Evolutionary conservation across 2,797 vertebrate species (phyloP), one percentile per base, ranked within the genome.

Genomic region (Onychomys torridus): DNA sequence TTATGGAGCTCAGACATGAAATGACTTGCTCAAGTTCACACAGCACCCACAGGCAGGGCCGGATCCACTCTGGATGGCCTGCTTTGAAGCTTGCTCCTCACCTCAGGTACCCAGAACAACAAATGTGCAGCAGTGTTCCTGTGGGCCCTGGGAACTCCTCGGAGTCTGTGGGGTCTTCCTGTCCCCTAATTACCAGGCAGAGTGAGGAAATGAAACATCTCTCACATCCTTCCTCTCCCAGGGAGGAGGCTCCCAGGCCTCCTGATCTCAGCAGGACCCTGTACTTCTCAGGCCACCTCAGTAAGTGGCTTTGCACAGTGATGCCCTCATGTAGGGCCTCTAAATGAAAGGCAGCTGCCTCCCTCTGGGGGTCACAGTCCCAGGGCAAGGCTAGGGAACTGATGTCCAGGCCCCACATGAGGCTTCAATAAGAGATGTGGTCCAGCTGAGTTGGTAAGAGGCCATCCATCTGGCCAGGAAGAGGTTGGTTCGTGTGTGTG

Each of bases 141-240:
- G 69, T 23, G 49, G n/a, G 40, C n/a, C 78, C 79, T 46, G 1
- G 23, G 57, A 46, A 89, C 79, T 16, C 65, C 57, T 17, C 5
- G 52, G 73, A 79, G 55, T 77, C 81, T 27, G 29, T 67, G 9
- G 73, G 32, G 79, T 49, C 84, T 86, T 96, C 91, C 96, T 71
- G 67, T 89, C 87, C 59, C 91, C 92, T 97, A 93, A 97, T 95
- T 69, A 96, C 67, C 0, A 14, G 85, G 93, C 93, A 87, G 79
- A 75, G 17, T 27, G 61, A 95, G 97, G 95, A 97, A 97, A 97
- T 97, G 97, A 97, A 97, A 96, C 97, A 97, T 96, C 93, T 95
- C 81, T 81, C 46, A 8, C 3, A 3, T 29, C 85, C 95, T 94
- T 97, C 93, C 97, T 95, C n/a, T 76, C 96, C 65, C 90, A 81